Base-by-base conservation (phyloP, 1,140 invertebrate species). In the Dufourea novaeangliae region DNA sequence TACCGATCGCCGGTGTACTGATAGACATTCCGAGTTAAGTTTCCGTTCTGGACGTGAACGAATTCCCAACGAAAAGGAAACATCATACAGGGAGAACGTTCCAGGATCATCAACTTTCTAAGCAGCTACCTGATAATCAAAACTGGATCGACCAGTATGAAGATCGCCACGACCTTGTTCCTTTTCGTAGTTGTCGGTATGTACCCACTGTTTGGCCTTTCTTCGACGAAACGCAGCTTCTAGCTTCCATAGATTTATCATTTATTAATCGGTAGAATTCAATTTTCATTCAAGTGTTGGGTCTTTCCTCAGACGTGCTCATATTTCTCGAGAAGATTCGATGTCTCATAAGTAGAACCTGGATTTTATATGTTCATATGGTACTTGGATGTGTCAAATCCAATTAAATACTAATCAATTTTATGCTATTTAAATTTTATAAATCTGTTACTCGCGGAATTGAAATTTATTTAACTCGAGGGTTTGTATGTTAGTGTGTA, bases 181-280 rank as follows among this genome's bases (percentile, higher is more conserved):
- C 84, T 92, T 34, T 90, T 91, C 72, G 87, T 92, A 25, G 86
- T 91, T 25, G 87, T 91, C 75, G 91, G 91, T 92, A 88, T 64
- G 91, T 91, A 84, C 27, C n/a, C n/a, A n/a, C n/a, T 7, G 32
- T 62, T 22, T 46, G n/a, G 3, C n/a, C 22, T 8, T 44, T 37
- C 10, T 2, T 68, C 7, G 39, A 7, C 2, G 0, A 17, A 61
- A 50, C 66, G 64, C 64, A 69, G 66, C 32, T 69, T 59, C 73
- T 69, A 14, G 22, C 17, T 29, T 56, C 2, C 6, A 8, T 37
- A n/a, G n/a, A 5, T 1, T n/a, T 50, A 37, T 37, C 34, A 37
- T 5, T 37, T 37, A 37, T 37, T 37, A 8, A 37, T 37, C 8
- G 8, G 8, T 8, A 8, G 8, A 37, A 37, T 3, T 50, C n/a